phyloP scores from a whole-genome alignment of 2,888 invertebrate genomes.

The Drosophila koepferae region DNA sequence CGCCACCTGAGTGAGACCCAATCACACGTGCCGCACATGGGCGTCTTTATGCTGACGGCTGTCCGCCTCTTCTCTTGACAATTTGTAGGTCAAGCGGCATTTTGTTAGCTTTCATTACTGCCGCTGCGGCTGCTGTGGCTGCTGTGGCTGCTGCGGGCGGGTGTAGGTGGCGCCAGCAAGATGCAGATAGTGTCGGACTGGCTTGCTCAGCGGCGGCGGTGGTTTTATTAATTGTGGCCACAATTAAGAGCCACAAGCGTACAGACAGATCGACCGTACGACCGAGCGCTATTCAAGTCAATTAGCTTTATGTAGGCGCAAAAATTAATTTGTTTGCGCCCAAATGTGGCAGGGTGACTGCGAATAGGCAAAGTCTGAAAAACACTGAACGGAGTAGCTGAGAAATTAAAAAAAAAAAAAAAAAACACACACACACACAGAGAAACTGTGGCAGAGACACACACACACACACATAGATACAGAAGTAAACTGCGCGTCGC shows the following conservation, averaged over 20 bases:
- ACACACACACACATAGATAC: neutral
- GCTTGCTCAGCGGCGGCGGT: conserved; percentile 23
- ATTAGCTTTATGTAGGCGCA: conserved; percentile 78
- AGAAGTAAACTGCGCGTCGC: conserved; percentile 45
- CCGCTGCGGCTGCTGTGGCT: neutral
- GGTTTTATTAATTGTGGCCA: conserved; percentile 58
- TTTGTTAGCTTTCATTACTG: conserved; percentile 37
- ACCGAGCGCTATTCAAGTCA: conserved; percentile 62
- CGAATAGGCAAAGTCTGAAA: conserved; percentile 40
- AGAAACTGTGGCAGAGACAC: neutral
- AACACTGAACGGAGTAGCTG: conserved; percentile 10
- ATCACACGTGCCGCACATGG: conserved; percentile 51
- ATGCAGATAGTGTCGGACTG: conserved; percentile 47
- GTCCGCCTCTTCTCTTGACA: conserved; percentile 13
- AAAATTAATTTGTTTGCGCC: conserved; percentile 77
- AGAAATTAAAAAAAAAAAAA: conserved; percentile 4
- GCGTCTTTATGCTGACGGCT: conserved; percentile 7
- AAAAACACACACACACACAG: neutral
- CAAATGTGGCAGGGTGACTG: conserved; percentile 66
- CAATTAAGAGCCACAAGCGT: conserved; percentile 48
- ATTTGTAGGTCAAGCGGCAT: conserved; percentile 69
- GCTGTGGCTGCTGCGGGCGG: conserved; percentile 12
- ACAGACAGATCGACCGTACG: neutral
- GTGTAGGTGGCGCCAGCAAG: conserved; percentile 46
- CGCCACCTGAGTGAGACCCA: conserved; percentile 37